Evolutionary conservation across 2,888 invertebrate genomes (phyloP).

Genomic region (Lysandra coridon): DNA sequence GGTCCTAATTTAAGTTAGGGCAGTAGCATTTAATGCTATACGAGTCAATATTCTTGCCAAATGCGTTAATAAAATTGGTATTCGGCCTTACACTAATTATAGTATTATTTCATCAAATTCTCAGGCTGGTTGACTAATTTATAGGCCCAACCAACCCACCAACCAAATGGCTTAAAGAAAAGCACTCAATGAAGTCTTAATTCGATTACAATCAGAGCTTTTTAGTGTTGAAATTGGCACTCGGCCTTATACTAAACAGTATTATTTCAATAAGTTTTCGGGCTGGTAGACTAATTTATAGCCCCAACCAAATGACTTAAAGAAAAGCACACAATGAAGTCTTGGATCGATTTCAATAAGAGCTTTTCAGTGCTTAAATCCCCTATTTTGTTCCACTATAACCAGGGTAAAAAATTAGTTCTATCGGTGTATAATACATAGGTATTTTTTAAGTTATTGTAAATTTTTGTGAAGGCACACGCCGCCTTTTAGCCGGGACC

Average conservation of each 20-base stretch:
- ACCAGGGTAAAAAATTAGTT: no score
- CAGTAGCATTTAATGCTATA: neutral
- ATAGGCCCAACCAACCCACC: no score
- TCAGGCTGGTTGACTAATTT: neutral
- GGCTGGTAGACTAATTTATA: neutral
- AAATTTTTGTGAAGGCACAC: neutral
- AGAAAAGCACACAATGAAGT: neutral
- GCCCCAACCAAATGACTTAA: neutral
- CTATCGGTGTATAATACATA: neutral
- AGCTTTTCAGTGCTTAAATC: neutral
- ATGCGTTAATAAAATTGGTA: neutral
- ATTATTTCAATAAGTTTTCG: neutral
- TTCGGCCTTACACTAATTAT: neutral
- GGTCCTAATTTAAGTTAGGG: neutral
- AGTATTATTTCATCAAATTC: neutral
- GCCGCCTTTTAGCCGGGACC: neutral
- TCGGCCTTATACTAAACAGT: neutral
- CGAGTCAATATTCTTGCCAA: neutral
- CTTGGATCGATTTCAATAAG: neutral
- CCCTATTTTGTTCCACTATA: no score
- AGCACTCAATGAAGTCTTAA: neutral
- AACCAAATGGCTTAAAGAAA: neutral
- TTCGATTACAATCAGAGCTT: neutral
- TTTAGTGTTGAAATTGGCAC: neutral
- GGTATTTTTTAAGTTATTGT: neutral